These are phyloP conservation scores for Bradysia coprophila DNA, from an alignment of 1,140 invertebrate species.

Conservation along the genomic window DNA sequence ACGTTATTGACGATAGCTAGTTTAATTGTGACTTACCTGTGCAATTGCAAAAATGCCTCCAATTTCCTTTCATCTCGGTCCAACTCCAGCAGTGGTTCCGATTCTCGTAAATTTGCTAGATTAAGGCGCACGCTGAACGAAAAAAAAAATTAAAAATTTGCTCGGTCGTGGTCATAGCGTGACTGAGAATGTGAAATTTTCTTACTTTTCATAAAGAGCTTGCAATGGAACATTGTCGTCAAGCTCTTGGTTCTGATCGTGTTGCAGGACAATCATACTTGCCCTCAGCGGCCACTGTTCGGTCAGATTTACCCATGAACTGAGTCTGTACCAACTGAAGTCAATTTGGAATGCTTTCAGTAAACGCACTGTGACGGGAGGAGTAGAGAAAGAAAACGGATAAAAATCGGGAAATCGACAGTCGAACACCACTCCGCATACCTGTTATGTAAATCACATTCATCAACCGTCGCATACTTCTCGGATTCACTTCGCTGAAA, in stretches of 20 bases:
- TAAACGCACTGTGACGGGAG: constrained; percentile 59
- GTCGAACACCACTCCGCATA: constrained; percentile 18
- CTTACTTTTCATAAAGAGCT: constrained; percentile 79
- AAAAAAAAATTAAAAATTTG: constrained; percentile 3
- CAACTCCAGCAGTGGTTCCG: constrained; percentile 74
- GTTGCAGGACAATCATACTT: constrained; percentile 92
- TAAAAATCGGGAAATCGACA: not conserved
- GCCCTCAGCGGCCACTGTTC: constrained; percentile 97
- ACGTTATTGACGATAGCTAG: too few relatives aligned
- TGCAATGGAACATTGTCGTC: constrained; percentile 76
- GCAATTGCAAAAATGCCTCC: constrained; percentile 79
- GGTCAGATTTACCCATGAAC: constrained; percentile 94
- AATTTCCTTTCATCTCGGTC: constrained; percentile 89
- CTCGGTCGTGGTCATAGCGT: constrained; percentile 1
- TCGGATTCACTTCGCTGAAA: constrained; percentile 93
- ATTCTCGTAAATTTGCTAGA: constrained; percentile 69
- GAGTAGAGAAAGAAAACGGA: too few relatives aligned
- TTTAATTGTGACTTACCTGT: too few relatives aligned
- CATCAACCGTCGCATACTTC: constrained; percentile 90
- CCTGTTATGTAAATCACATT: constrained; percentile 94
- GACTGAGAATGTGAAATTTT: not conserved
- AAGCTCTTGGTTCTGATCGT: constrained; percentile 75
- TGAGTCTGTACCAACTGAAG: constrained; percentile 95
- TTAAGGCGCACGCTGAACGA: constrained; percentile 48
- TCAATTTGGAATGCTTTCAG: constrained; percentile 97